Conservation (phyloP, 2,113 vertebrate species). For the Oreochromis niloticus region DNA sequence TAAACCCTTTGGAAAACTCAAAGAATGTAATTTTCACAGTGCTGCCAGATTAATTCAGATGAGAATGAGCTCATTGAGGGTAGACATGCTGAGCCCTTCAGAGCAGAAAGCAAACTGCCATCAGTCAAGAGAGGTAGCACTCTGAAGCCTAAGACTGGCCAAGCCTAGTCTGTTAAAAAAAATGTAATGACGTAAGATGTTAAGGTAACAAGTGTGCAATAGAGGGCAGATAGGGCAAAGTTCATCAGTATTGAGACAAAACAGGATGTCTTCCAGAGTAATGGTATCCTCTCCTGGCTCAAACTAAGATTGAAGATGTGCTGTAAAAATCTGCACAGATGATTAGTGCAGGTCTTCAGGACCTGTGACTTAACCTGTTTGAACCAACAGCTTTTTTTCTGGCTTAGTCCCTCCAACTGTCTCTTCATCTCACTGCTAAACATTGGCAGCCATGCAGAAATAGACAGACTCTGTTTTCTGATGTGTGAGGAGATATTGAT, state of each 20-base stretch:
- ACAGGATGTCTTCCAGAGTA: background rate
- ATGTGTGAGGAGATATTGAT: background rate
- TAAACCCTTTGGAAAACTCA: too few species aligned
- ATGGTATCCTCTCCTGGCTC: background rate
- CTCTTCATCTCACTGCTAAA: background rate
- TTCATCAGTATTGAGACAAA: background rate
- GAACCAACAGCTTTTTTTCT: background rate
- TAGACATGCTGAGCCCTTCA: too few species aligned
- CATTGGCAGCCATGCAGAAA: background rate
- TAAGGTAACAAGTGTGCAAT: background rate
- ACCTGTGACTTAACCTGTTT: background rate
- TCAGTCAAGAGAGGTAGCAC: background rate
- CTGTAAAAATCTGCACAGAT: background rate
- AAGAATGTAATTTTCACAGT: too few species aligned
- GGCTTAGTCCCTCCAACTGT: background rate
- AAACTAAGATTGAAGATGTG: background rate
- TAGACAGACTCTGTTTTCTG: background rate
- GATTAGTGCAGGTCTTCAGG: background rate
- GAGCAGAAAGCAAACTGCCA: background rate
- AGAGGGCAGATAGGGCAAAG: background rate
- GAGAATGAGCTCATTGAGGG: too few species aligned
- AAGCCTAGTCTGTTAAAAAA: background rate
- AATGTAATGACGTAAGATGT: background rate
- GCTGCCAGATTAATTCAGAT: too few species aligned
- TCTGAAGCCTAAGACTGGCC: background rate